Evolutionary conservation across 1,140 invertebrate genomes (phyloP).

Genomic region (Neodiprion pinetum): DNA sequence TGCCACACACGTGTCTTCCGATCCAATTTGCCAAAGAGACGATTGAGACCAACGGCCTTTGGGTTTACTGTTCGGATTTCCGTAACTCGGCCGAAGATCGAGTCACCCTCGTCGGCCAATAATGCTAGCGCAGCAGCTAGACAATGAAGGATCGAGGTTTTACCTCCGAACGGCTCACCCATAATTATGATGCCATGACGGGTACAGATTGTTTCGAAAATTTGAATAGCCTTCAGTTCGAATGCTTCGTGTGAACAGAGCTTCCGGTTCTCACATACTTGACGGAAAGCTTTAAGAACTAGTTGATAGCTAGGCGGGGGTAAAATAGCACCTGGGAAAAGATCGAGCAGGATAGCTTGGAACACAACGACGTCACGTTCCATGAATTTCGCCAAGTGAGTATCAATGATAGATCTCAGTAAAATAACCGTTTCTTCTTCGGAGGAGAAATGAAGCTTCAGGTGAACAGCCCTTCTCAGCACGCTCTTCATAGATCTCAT

Average conservation of each 20-base stretch:
- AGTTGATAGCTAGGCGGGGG: conserved; percentile 62
- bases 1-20: conserved; percentile 69
- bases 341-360: conserved; percentile 69
- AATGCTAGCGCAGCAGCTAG: conserved; percentile 63
- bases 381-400: conserved; percentile 72
- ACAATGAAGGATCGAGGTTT: conserved; percentile 60
- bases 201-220: conserved; percentile 74
- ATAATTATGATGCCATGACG: conserved; percentile 64
- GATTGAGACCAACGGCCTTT: conserved; percentile 67
- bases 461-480: conserved; percentile 65
- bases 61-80: conserved; percentile 70
- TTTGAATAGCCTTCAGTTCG: conserved; percentile 68
- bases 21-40: conserved; percentile 70
- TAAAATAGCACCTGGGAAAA: conserved; percentile 67
- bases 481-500: conserved; percentile 63
- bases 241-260: conserved; percentile 65
- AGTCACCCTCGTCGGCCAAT: conserved; percentile 54
- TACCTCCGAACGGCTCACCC: conserved; percentile 66
- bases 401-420: conserved; percentile 70
- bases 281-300: conserved; percentile 49
- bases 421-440: conserved; percentile 65
- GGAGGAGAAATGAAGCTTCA: conserved; percentile 68
- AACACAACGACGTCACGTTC: conserved; percentile 69
- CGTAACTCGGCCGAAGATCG: conserved; percentile 55
- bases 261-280: conserved; percentile 57